A percentile compares a stretch with the other conserved stretches of the same genome.
Conservation (phyloP, 2,797 vertebrate species). For the Sphaeramia orbicularis region DNA sequence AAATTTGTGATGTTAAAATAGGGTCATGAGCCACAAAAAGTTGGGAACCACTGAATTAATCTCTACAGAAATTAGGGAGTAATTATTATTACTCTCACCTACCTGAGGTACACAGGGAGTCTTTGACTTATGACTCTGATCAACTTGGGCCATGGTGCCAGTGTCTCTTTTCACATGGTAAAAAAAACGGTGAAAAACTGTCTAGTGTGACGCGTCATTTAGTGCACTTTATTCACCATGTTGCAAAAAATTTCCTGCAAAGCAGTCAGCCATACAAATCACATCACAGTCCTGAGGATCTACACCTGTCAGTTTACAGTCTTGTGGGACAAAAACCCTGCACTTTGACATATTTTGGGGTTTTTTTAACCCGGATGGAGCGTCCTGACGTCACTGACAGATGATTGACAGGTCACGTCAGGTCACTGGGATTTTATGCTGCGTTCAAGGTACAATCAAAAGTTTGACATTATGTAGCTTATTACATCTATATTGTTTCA, state of each 20-base stretch:
- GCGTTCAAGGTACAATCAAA: conserved; percentile 7
- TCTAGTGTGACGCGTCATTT: background rate
- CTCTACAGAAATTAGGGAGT: too few species aligned
- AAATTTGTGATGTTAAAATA: too few species aligned
- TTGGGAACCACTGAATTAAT: too few species aligned
- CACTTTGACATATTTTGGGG: background rate
- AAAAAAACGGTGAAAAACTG: background rate
- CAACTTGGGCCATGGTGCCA: too few species aligned
- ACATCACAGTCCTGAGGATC: conserved; percentile 31
- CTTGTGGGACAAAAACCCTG: background rate
- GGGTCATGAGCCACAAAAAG: too few species aligned
- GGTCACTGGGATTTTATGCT: conserved; percentile 1
- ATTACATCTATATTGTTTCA: background rate
- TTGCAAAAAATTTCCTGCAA: background rate
- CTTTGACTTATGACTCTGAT: too few species aligned
- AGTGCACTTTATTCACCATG: conserved; percentile 1
- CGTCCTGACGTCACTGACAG: background rate
- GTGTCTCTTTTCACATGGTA: background rate
- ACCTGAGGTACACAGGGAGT: too few species aligned
- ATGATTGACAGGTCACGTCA: background rate
- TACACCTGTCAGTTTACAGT: background rate
- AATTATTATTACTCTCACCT: too few species aligned
- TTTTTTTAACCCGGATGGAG: background rate
- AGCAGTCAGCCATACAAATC: background rate
- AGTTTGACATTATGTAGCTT: background rate